Evolutionary conservation across 2,797 vertebrate species (phyloP), one percentile per base, ranked within the genome.

Genomic region (Bryconaethiops microstoma): DNA sequence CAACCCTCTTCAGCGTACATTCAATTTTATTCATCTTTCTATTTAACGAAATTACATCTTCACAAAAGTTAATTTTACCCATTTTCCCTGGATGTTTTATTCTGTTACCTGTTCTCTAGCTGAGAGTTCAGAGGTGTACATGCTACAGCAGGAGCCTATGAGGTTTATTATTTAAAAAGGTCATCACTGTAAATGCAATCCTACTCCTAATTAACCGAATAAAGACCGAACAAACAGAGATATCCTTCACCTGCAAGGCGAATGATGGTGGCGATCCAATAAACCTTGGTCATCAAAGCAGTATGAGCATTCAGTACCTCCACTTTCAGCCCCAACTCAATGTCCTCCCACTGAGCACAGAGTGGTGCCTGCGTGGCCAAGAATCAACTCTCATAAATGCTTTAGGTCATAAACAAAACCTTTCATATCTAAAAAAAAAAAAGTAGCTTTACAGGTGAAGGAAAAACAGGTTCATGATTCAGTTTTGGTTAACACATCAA

Each of bases 241-340:
- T 40, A 17, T 40, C 25, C 8, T 35, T 2, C 80, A 98, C 98
- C 98, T 89, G 97, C 94, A 0, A 96, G 86, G 85, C 94, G 95
- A 82, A 97, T 91, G 88, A 98, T 92, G 0, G 95, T 95, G 0
- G 97, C 97, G 0, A 99, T 98, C 98, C 97, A 99, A 91, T 98
- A 99, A 57, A 98, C 97, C 14, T 97, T 96, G 88, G 95, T 97
- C 83, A 96, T 95, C 69, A 98, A 94, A 76, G 97, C 93, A 0
- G 96, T 95, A 0, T 97, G 96, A 0, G 88, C 95, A 91, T 99
- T 99, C 85, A 97, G 90, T 70, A 98, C 96, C 90, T 99, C 98
- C 84, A 99, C 96, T 87, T 95, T 98, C 93, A 99, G 94, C 35
- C 96, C 97, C 52, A 96, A 92, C 0, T 87, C 78, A 85, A 99